phyloP scores from a whole-genome alignment of 2,797 vertebrate species.

The Acrocephalus scirpaceus region DNA sequence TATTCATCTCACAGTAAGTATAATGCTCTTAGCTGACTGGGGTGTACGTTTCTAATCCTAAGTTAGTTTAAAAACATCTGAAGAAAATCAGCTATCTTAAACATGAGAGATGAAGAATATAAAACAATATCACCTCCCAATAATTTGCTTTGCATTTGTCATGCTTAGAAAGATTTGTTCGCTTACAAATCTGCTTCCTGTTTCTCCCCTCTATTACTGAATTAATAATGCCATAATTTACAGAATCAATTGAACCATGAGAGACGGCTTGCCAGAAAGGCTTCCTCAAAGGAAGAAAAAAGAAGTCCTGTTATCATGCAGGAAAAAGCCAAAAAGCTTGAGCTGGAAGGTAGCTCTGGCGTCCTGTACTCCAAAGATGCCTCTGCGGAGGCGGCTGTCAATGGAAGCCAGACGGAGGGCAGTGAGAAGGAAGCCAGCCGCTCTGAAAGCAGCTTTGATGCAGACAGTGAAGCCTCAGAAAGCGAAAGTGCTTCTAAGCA shows the following conservation, averaged over 20 bases:
- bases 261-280: slow-evolving; percentile 79
- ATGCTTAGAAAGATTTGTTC: background rate
- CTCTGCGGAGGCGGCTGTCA: slow-evolving; percentile 22
- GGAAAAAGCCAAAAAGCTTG: slow-evolving; percentile 51
- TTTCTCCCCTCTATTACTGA: background rate
- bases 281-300: slow-evolving; percentile 77
- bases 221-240: slow-evolving; percentile 21
- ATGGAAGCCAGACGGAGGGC: slow-evolving; percentile 87
- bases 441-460: slow-evolving; percentile 91
- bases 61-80: background rate
- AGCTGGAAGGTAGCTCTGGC: slow-evolving; percentile 53
- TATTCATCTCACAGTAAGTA: background rate
- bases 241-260: slow-evolving; percentile 78
- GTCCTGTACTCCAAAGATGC: background rate
- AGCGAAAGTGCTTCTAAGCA: slow-evolving; percentile 81
- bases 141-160: background rate
- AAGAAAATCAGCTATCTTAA: background rate
- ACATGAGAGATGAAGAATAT: background rate
- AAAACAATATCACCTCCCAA: background rate
- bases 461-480: slow-evolving; percentile 95
- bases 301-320: slow-evolving; percentile 72
- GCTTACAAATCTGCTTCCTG: background rate
- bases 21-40: background rate
- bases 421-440: slow-evolving; percentile 87
- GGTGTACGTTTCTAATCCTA: slow-evolving; percentile 11